These are phyloP conservation scores for Drosophila obscura DNA, from an alignment of 1,140 invertebrate genomes.

Conservation along the genomic window DNA sequence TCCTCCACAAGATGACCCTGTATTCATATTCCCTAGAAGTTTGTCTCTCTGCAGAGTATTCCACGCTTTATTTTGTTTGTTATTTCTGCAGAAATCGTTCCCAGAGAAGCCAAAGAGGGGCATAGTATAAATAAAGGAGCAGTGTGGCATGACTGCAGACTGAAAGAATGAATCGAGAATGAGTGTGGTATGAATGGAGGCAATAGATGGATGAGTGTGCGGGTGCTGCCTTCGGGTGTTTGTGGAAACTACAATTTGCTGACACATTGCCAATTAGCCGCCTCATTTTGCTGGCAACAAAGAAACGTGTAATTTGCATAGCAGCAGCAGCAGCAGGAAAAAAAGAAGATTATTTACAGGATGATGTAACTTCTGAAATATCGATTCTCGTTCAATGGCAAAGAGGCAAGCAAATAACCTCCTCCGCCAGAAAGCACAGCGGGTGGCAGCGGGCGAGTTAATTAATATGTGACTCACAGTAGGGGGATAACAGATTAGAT, in stretches of 20 bases:
- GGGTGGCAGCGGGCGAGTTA: conserved; percentile 1
- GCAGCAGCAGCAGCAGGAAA: conserved; percentile 21
- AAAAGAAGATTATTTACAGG: conserved; percentile 45
- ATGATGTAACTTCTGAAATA: conserved; percentile 64
- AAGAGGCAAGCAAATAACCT: conserved; percentile 23
- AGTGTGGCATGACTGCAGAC: no score
- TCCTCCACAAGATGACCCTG: no score
- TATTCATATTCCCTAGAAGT: no score
- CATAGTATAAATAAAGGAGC: no score
- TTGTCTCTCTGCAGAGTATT: no score
- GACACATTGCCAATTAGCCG: conserved; percentile 71
- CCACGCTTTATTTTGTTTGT: no score
- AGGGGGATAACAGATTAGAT: background rate
- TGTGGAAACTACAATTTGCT: conserved; percentile 50
- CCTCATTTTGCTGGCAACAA: conserved; percentile 54
- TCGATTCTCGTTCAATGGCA: conserved; percentile 31
- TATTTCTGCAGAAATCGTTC: no score
- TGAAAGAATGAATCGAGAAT: background rate
- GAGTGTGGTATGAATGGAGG: background rate
- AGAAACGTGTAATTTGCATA: conserved; percentile 39
- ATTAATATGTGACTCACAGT: conserved; percentile 33
- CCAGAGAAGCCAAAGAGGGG: no score
- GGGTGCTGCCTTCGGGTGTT: conserved; percentile 3
- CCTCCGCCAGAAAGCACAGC: no score
- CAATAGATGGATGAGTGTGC: background rate